phyloP scores from a whole-genome alignment of 35 echinoderm and acorn worm species.

The Acanthaster planci region DNA sequence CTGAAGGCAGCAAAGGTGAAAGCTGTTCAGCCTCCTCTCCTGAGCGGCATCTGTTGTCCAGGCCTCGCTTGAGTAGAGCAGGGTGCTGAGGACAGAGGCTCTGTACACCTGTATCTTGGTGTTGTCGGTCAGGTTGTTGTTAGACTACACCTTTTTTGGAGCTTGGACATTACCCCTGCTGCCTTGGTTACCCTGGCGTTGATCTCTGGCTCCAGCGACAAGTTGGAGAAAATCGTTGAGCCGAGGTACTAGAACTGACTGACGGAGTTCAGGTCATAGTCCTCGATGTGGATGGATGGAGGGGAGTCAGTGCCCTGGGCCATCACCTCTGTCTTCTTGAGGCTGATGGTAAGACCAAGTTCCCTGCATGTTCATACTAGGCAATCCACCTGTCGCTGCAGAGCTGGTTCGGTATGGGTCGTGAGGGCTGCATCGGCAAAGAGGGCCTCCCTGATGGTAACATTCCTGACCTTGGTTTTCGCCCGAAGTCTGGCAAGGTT shows the following conservation, averaged over 20 bases:
- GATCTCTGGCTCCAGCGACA: constrained; percentile 37
- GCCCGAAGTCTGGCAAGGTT: constrained; percentile 34
- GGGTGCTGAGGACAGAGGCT: too few relatives aligned
- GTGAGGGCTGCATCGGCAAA: constrained; percentile 39
- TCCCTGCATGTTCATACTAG: constrained; percentile 39
- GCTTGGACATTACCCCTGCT: constrained; percentile 15
- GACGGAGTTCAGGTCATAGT: neutral
- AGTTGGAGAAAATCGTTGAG: constrained; percentile 30
- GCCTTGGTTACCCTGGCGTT: constrained; percentile 17
- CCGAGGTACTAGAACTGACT: constrained; percentile 41
- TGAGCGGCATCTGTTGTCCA: neutral
- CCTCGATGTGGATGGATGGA: constrained; percentile 31
- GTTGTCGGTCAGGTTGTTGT: constrained; percentile 31
- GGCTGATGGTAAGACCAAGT: constrained; percentile 52
- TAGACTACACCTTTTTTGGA: constrained; percentile 47
- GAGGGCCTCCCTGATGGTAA: constrained; percentile 40
- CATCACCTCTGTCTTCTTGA: constrained; percentile 50
- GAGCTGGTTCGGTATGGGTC: constrained; percentile 20
- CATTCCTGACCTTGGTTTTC: constrained; percentile 27
- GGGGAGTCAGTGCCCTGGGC: neutral
- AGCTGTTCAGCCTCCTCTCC: too few relatives aligned
- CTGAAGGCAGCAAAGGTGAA: constrained; percentile 2
- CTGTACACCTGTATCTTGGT: neutral
- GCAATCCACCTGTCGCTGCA: constrained; percentile 27
- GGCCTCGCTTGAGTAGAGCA: neutral